A percentile compares a stretch with the other conserved stretches of the same genome.
These are phyloP conservation scores for Pipistrellus pygmaeus DNA, from an alignment of 2,797 vertebrate genomes.

Conservation along the genomic window DNA sequence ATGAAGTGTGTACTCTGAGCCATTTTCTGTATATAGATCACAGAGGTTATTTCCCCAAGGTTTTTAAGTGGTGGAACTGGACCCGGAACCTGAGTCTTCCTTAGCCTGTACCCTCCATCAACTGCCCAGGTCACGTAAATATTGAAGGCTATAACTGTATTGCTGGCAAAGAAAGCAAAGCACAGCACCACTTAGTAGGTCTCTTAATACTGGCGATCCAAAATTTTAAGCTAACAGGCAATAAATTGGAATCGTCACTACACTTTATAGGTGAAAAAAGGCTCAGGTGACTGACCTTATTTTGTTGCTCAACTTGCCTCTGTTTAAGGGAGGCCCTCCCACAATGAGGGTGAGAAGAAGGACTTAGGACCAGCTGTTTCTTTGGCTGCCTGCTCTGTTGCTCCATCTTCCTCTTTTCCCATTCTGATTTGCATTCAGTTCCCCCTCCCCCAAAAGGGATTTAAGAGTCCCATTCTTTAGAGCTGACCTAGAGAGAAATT, in stretches of 20 bases:
- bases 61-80: conserved; percentile 30
- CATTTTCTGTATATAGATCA: conserved; percentile 3
- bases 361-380: background rate
- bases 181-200: background rate
- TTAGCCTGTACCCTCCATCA: background rate
- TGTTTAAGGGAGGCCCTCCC: background rate
- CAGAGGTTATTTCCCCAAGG: conserved; percentile 3
- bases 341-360: background rate
- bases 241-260: background rate
- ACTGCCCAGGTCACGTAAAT: background rate
- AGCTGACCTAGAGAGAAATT: conserved; percentile 32
- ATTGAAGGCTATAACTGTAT: conserved; percentile 26
- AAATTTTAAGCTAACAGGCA: conserved; percentile 29
- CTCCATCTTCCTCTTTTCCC: background rate
- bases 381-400: background rate
- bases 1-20: conserved; percentile 7
- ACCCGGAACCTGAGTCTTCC: background rate
- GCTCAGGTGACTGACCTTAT: background rate
- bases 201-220: background rate
- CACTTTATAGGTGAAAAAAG: conserved; percentile 34
- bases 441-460: background rate
- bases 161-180: conserved; percentile 42
- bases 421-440: conserved; percentile 28
- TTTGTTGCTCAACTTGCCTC: conserved; percentile 22
- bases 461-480: background rate